These are phyloP conservation scores for Erpornis zantholeuca DNA, from an alignment of 2,113 vertebrate species.

Conservation along the genomic window DNA sequence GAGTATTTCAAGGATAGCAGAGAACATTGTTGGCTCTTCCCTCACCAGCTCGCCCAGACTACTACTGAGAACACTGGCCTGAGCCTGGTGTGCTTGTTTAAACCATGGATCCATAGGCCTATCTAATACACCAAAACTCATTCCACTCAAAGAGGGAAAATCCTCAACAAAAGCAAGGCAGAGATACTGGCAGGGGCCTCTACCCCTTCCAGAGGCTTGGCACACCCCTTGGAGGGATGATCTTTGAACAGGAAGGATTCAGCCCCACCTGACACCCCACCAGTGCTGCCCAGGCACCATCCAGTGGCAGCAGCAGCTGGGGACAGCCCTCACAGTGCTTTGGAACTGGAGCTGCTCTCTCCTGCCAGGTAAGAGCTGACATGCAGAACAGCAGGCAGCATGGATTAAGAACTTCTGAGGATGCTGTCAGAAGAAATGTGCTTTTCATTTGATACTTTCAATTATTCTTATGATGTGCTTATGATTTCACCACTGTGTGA, in stretches of 20 bases:
- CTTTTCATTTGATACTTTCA: background rate
- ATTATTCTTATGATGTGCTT: background rate
- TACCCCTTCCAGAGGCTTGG: background rate
- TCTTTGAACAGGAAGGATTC: background rate
- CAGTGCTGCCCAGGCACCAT: accelerated
- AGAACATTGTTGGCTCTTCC: background rate
- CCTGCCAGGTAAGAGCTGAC: background rate
- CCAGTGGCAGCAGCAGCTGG: accelerated
- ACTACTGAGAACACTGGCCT: accelerated
- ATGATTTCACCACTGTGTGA: background rate
- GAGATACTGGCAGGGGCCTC: background rate
- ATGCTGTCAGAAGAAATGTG: background rate
- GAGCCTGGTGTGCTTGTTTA: background rate
- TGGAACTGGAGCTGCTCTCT: background rate
- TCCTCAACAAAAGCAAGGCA: background rate
- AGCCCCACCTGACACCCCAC: background rate
- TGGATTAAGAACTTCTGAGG: background rate
- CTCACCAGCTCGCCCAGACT: background rate
- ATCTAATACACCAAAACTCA: background rate
- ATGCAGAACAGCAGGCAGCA: background rate
- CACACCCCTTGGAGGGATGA: background rate
- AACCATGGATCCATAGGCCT: background rate
- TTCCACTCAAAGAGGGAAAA: background rate
- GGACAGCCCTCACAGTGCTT: accelerated
- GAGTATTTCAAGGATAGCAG: background rate